A percentile compares a stretch with the other conserved stretches of the same genome.
Evolutionary conservation across 2,113 vertebrate species (phyloP).

Genomic region (Columbina picui): DNA sequence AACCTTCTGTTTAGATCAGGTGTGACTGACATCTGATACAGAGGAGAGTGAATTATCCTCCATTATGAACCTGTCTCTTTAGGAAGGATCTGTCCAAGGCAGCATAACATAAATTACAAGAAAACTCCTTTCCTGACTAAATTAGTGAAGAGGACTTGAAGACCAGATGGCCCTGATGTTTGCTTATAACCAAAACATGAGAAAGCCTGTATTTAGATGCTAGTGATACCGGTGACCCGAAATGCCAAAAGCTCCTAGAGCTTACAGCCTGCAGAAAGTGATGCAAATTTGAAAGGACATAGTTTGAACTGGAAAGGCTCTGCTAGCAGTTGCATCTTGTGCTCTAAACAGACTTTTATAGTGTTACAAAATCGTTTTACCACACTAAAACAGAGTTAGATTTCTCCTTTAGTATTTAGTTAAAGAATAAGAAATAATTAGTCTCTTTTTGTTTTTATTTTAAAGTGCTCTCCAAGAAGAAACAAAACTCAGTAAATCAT

Average conservation of each 20-base stretch:
- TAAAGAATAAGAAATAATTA: conserved; percentile 9
- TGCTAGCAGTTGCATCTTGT: not conserved
- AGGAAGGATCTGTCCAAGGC: not conserved
- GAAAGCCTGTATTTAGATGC: not conserved
- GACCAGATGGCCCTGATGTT: not conserved
- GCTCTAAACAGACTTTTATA: not conserved
- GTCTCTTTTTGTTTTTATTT: not conserved
- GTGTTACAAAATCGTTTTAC: not conserved
- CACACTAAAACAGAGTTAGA: not conserved
- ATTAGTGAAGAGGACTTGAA: not conserved
- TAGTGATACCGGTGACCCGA: not conserved
- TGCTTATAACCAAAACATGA: not conserved
- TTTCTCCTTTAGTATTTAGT: not conserved
- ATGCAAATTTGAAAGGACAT: not conserved
- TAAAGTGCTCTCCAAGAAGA: not conserved
- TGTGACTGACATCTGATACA: not conserved
- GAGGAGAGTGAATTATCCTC: not conserved
- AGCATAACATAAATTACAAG: not conserved
- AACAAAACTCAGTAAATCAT: not conserved
- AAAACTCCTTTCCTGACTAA: not conserved
- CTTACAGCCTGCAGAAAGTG: not conserved
- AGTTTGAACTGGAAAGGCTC: not conserved
- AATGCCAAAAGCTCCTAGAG: not conserved
- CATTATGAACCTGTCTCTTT: not conserved
- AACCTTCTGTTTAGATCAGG: not conserved